Percentiles rank a stretch among this genome's conserved stretches.
Conservation (phyloP, 2,888 invertebrate genomes). For the Hoplodrina blanda region DNA sequence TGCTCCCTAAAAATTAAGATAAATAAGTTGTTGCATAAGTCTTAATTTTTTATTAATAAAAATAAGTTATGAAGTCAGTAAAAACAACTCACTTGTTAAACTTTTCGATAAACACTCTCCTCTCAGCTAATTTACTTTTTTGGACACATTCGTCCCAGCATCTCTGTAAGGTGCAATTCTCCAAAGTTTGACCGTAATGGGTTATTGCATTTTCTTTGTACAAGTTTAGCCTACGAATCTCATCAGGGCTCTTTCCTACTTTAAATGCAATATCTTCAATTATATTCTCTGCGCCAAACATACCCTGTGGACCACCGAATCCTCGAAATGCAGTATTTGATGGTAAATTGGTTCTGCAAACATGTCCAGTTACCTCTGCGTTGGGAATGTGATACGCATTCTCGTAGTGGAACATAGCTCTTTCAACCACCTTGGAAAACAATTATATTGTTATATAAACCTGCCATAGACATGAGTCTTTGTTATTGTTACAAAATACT, state of each 20-base stretch:
- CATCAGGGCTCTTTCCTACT: slow-evolving; percentile 91
- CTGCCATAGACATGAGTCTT: not conserved
- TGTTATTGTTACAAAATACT: too few relatives aligned
- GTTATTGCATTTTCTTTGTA: slow-evolving; percentile 95
- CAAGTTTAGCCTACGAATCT: slow-evolving; percentile 94
- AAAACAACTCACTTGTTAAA: slow-evolving; percentile 93
- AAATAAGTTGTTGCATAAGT: not conserved
- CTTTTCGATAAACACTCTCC: slow-evolving; percentile 90
- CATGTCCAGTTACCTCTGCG: slow-evolving; percentile 92
- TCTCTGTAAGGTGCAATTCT: slow-evolving; percentile 93
- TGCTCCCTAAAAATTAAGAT: slow-evolving; percentile 90
- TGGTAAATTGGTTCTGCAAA: slow-evolving; percentile 97
- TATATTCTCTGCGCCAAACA: slow-evolving; percentile 96
- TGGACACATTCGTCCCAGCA: slow-evolving; percentile 95
- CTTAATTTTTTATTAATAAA: not conserved
- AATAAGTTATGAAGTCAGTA: not conserved
- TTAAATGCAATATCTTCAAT: slow-evolving; percentile 94
- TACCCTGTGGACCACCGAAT: slow-evolving; percentile 97
- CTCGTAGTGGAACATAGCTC: slow-evolving; percentile 95
- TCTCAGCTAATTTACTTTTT: slow-evolving; percentile 92
- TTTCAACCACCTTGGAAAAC: slow-evolving; percentile 93
- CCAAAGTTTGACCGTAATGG: slow-evolving; percentile 94
- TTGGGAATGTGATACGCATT: slow-evolving; percentile 96
- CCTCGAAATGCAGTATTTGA: slow-evolving; percentile 98
- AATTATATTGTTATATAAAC: not conserved